Base-by-base conservation (phyloP, 2,797 vertebrate genomes). In the Diplodus puntazzo region DNA sequence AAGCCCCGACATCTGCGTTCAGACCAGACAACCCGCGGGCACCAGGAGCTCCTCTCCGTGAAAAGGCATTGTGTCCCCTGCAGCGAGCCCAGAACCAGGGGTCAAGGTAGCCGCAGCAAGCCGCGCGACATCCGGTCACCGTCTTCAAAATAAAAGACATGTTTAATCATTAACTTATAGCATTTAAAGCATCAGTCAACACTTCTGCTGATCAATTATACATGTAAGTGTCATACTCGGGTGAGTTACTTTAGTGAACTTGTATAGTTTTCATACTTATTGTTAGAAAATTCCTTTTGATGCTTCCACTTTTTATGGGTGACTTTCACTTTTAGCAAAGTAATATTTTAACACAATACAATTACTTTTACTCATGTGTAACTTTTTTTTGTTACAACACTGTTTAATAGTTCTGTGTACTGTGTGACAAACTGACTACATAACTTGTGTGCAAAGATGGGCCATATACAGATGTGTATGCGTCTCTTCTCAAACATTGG, bases 41-140 rank as follows among this genome's bases (percentile, higher is more conserved):
- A 63, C 17, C 48, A 11, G 16, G 4, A 10, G 45, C 1, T 45
- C 48, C 27, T 20, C 65, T 2, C 59, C 1, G 58, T 5, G 39
- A 25, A 63, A 16, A 73, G 0, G 83, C 87, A 89, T 89, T 80
- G 81, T 89, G 87, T 91, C 81, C 84, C 82, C 72, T 69, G 66
- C 63, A 89, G 69, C 23, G 25, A 61, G 73, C 23, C 13, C 9
- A 52, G 48, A 74, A 55, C 1, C 12, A 5, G 16, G n/a, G 0
- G 55, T 59, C 17, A 88, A 87, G 78, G 0, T 63, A n/a, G 43
- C n/a, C 0, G 0, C 1, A 39, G 52, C 1, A 4, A 48, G 20
- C 4, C 0, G 4, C 0, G 0, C 8, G 0, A 1, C 0, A 73
- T 92, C 88, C 87, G 75, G 50, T 34, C 0, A 1, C 0, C 0